Percentiles rank a stretch among this genome's conserved stretches.
Evolutionary conservation across 2,888 invertebrate genomes (phyloP).

Genomic region (Diaphora mendica): DNA sequence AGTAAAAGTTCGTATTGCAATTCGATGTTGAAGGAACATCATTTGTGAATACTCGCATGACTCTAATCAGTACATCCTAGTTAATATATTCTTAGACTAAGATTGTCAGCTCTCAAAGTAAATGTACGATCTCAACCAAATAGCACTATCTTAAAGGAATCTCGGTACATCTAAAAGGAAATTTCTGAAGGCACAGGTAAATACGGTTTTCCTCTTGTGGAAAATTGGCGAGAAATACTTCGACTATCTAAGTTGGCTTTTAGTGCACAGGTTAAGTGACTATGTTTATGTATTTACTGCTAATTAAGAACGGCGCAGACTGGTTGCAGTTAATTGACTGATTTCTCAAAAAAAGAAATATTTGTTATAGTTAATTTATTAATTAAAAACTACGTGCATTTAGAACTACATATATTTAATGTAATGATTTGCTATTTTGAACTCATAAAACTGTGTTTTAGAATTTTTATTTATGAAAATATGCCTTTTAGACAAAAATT

Average conservation of each 20-base stretch:
- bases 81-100: conserved; percentile 14
- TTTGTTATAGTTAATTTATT: neutral
- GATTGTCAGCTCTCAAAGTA: conserved; percentile 8
- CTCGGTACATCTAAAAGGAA: conserved; percentile 18
- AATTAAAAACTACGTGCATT: accelerated
- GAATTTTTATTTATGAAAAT: no score
- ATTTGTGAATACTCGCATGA: neutral
- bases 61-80: conserved; percentile 1
- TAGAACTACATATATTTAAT: neutral
- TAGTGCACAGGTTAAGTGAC: neutral
- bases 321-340: neutral
- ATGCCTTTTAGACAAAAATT: no score
- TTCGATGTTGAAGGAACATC: neutral
- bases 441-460: no score
- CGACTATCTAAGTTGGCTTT: conserved; percentile 13
- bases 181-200: conserved; percentile 19
- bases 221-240: conserved; percentile 17
- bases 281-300: neutral
- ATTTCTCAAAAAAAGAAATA: neutral
- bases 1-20: neutral
- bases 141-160: conserved; percentile 28
- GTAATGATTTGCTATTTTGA: no score
- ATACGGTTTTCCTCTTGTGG: conserved; percentile 13
- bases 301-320: neutral
- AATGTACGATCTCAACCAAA: conserved; percentile 20